phyloP scores from a whole-genome alignment of 2,888 invertebrate genomes.

The Zeuzera pyrina region DNA sequence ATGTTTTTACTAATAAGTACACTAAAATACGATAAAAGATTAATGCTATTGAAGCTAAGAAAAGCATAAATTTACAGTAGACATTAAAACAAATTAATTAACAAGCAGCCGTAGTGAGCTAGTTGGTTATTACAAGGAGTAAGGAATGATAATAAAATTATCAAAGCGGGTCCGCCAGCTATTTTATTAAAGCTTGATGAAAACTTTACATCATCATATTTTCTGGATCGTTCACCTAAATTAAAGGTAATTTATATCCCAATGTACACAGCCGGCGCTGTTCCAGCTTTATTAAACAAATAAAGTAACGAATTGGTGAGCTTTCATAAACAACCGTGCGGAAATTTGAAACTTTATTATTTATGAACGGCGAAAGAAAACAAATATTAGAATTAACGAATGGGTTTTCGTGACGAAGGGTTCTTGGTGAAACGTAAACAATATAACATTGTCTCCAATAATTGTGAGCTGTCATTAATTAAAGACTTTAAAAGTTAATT shows the following conservation, averaged over 20 bases:
- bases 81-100: too few relatives aligned
- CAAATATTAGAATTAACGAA: conserved; percentile 33
- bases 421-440: neutral
- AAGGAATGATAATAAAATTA: conserved; percentile 1
- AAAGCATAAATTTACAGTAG: too few relatives aligned
- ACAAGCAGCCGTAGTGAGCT: too few relatives aligned
- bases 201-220: conserved; percentile 66
- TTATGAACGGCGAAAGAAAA: conserved; percentile 38
- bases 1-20: too few relatives aligned
- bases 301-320: conserved; percentile 62
- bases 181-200: conserved; percentile 56
- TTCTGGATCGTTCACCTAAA: conserved; percentile 64
- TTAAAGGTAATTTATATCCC: conserved; percentile 69
- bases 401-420: conserved; percentile 15
- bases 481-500: too few relatives aligned
- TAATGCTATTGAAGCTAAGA: too few relatives aligned
- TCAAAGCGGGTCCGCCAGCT: conserved; percentile 9
- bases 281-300: conserved; percentile 65
- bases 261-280: conserved; percentile 53
- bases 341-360: conserved; percentile 55
- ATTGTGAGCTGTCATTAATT: too few relatives aligned
- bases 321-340: conserved; percentile 52
- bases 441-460: too few relatives aligned
- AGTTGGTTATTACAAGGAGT: too few relatives aligned
- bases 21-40: too few relatives aligned